Percentiles rank a stretch among this genome's conserved stretches.
phyloP scores from a whole-genome alignment of 2,113 vertebrate species.

The Microcebus tavaratra region DNA sequence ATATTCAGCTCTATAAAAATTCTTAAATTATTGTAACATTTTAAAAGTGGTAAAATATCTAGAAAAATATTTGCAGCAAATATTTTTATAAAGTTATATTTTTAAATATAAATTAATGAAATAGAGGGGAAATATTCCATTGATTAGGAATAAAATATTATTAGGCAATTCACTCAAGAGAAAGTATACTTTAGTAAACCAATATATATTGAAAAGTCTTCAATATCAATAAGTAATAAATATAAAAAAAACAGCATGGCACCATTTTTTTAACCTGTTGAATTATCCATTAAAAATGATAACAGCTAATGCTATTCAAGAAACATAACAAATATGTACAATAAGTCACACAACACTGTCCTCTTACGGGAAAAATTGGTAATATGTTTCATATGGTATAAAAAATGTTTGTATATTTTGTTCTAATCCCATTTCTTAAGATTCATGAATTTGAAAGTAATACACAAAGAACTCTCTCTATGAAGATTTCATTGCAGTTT shows the following conservation, averaged over 20 bases:
- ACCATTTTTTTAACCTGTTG: neutral
- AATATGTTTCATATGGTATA: neutral
- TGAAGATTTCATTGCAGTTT: neutral
- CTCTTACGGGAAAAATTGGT: neutral
- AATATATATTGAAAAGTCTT: neutral
- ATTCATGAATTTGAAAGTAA: neutral
- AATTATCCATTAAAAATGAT: neutral
- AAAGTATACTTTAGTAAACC: neutral
- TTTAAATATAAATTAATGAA: neutral
- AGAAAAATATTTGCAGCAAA: constrained; percentile 1
- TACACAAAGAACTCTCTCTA: neutral
- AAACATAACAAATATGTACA: neutral
- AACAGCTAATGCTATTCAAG: neutral
- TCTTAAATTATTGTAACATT: neutral
- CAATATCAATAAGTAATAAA: neutral
- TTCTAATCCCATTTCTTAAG: neutral
- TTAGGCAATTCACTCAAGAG: neutral
- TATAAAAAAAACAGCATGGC: neutral
- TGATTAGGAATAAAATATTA: neutral
- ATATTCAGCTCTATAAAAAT: neutral
- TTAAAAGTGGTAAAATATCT: neutral
- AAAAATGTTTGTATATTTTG: neutral
- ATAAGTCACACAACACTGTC: neutral
- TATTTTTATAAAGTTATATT: neutral
- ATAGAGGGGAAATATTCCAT: neutral